Percentiles rank a stretch among this genome's conserved stretches.
phyloP scores from a whole-genome alignment of 1,140 invertebrate genomes.

The Ladona fulva region DNA sequence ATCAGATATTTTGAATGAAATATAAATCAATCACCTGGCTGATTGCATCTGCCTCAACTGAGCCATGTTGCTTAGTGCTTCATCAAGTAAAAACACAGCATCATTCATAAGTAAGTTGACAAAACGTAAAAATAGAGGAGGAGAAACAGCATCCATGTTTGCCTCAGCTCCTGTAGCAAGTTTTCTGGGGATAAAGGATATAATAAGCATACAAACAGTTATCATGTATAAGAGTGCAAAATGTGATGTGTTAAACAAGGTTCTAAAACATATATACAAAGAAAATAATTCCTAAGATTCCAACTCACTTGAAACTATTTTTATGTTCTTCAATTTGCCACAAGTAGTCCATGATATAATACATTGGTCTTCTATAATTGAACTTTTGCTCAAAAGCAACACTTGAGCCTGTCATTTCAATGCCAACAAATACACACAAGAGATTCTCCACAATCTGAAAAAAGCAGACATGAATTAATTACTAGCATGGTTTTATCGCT shows the following conservation, averaged over 20 bases:
- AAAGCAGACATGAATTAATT: constrained; percentile 18
- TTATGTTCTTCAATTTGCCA: constrained; percentile 74
- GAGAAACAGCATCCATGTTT: constrained; percentile 81
- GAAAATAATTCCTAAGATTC: constrained; percentile 14
- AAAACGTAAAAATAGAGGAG: constrained; percentile 87
- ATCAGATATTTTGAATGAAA: no score
- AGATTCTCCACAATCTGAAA: constrained; percentile 60
- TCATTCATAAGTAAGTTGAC: constrained; percentile 94
- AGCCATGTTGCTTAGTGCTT: constrained; percentile 78
- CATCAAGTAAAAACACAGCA: constrained; percentile 87
- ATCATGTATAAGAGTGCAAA: constrained; percentile 16
- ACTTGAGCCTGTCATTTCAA: constrained; percentile 93
- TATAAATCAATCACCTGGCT: constrained; percentile 54
- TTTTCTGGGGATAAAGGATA: constrained; percentile 38
- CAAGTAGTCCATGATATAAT: constrained; percentile 83
- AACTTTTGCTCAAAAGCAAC: constrained; percentile 97
- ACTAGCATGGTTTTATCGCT: no score
- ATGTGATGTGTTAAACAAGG: constrained; percentile 15
- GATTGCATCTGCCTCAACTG: constrained; percentile 65
- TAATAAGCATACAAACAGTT: constrained; percentile 3
- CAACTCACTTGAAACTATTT: constrained; percentile 60
- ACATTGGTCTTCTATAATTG: constrained; percentile 92
- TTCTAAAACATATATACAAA: constrained; percentile 16
- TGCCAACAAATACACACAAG: constrained; percentile 87
- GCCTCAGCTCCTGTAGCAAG: constrained; percentile 71